Conservation (phyloP, 1,140 invertebrate genomes). For the Trichonephila inaurata region DNA sequence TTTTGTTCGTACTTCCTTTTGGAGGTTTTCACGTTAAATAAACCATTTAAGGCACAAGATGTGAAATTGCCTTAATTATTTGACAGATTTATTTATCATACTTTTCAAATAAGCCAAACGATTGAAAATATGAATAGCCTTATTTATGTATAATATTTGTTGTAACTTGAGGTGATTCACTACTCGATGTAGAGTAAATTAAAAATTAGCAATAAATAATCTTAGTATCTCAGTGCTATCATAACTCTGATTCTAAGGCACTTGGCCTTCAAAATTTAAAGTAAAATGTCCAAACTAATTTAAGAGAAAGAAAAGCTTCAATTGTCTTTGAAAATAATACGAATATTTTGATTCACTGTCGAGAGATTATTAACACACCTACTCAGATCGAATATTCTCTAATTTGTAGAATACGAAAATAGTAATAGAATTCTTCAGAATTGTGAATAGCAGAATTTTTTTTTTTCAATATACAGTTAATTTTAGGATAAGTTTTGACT, state of each 20-base stretch:
- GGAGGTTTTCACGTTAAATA: neutral
- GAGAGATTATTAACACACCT: neutral
- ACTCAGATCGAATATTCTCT: neutral
- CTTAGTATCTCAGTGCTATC: neutral
- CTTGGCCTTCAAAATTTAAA: neutral
- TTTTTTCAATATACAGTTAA: neutral
- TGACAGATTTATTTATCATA: neutral
- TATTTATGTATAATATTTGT: neutral
- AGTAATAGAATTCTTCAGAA: neutral
- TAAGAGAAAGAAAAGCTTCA: no score
- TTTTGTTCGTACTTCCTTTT: neutral
- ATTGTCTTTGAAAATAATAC: no score
- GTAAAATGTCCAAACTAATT: neutral
- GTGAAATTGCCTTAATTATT: slow-evolving; percentile 63
- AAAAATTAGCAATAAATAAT: neutral
- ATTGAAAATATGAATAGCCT: neutral
- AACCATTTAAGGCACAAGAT: slow-evolving; percentile 65
- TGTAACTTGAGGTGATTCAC: neutral
- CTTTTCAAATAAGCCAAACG: neutral
- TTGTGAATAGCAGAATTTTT: neutral
- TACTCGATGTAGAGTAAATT: neutral
- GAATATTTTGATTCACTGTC: no score
- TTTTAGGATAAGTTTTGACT: neutral
- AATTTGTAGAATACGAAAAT: neutral
- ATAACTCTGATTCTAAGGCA: neutral